Evolutionary conservation across 2,888 invertebrate species (phyloP).

Genomic region (Danaus chrysippus): DNA sequence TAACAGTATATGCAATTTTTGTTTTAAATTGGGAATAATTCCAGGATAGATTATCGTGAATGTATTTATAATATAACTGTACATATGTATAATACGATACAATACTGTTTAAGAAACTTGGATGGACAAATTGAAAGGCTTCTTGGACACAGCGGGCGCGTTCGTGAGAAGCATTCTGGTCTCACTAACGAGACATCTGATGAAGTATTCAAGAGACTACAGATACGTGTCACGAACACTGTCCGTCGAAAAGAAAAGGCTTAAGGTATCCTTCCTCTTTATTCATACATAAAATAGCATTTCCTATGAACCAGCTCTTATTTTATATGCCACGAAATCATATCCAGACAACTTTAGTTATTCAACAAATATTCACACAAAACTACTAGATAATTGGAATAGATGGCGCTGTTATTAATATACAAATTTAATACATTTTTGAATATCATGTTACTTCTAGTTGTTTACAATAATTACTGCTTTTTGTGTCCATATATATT

Average conservation of each 20-base stretch:
- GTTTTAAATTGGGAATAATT: too few relatives aligned
- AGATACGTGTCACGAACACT: constrained; percentile 95
- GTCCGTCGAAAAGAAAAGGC: constrained; percentile 90
- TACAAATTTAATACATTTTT: too few relatives aligned
- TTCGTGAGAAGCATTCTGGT: constrained; percentile 89
- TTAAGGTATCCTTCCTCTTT: constrained; percentile 82
- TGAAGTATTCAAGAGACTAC: constrained; percentile 95
- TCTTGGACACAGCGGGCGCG: constrained; percentile 79
- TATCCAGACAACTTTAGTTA: too few relatives aligned
- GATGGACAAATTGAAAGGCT: constrained; percentile 67
- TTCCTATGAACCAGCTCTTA: background rate
- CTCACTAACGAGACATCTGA: constrained; percentile 89
- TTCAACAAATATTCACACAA: too few relatives aligned
- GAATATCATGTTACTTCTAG: too few relatives aligned
- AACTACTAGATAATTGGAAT: too few relatives aligned
- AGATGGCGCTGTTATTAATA: too few relatives aligned
- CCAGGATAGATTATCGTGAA: background rate
- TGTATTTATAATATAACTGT: background rate
- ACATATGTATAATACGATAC: constrained; percentile 2
- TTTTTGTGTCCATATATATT: too few relatives aligned
- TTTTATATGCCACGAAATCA: too few relatives aligned
- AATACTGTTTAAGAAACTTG: constrained; percentile 56
- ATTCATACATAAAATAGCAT: background rate
- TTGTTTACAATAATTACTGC: too few relatives aligned
- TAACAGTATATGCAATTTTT: too few relatives aligned